These are phyloP conservation scores for Vireo griseus DNA, from an alignment of 2,797 vertebrate genomes.

Conservation along the genomic window DNA sequence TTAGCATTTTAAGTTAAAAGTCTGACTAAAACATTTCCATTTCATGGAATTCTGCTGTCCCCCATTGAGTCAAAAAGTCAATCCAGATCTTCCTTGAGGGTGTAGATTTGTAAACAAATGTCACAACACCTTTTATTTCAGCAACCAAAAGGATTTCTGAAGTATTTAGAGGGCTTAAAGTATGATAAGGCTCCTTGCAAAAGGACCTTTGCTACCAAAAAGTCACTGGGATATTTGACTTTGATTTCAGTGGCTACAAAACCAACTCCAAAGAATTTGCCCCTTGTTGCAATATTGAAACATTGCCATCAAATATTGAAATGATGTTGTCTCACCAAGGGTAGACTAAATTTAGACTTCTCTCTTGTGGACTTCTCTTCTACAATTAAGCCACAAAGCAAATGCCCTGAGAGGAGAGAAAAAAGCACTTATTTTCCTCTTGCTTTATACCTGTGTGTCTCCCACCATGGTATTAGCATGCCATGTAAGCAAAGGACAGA, in stretches of 20 bases:
- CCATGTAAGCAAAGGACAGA: not conserved
- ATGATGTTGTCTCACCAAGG: not conserved
- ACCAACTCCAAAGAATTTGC: not conserved
- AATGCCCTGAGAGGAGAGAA: not conserved
- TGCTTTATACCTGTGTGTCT: not conserved
- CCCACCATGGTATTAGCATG: not conserved
- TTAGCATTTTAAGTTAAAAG: conserved; percentile 10
- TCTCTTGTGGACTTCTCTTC: not conserved
- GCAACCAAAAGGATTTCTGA: not conserved
- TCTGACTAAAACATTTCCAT: conserved; percentile 18
- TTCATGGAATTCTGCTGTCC: conserved; percentile 8
- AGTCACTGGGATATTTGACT: not conserved
- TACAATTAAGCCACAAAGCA: not conserved
- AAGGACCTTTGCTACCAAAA: not conserved
- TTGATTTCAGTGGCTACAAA: not conserved
- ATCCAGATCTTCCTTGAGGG: not conserved
- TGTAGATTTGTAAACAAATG: not conserved
- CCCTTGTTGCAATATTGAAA: not conserved
- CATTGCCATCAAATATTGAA: not conserved
- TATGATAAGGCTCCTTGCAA: not conserved
- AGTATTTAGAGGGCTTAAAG: not conserved
- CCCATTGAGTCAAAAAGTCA: not conserved
- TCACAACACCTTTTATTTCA: not conserved
- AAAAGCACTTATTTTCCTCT: not conserved
- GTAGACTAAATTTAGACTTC: not conserved